Evolutionary conservation across 2,113 vertebrate species (phyloP), one percentile per base, ranked within the genome.

Genomic region (Alouatta palliata): DNA sequence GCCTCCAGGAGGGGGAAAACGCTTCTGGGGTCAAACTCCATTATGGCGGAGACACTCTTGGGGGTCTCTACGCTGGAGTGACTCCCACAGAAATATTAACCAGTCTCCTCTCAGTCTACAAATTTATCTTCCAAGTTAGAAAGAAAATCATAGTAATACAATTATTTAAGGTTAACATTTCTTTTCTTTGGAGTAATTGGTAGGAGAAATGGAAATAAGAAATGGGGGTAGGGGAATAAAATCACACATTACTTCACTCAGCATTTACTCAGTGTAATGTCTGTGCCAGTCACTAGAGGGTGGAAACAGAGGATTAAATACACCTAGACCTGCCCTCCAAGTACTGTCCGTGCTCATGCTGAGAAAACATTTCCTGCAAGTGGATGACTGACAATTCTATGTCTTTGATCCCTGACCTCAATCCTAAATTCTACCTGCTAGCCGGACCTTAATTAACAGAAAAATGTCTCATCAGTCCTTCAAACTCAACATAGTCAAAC

Each of bases 101-200:
- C 52, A 84, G 21, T 52, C 45, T 81, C 40, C 23, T 30, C 86
- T 17, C 5, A 47, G 1, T 19, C 76, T 81, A 17, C 35, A 90
- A 82, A 87, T 87, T 66, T 95, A 76, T 77, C 81, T 87, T 66
- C 49, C 49, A 96, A 77, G 43, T 81, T 58, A 89, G 73, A 64
- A 32, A 76, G 37, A 56, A 14, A 3, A 96, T 93, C 85, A 87
- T 49, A 90, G n/a, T 49, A 17, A 37, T 87, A 56, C 32, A 76
- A 85, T 56, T 87, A 76, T 66, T 56, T 80, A 95, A 83, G 11
- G 49, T 54, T 73, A 68, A 49, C 40, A 49, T 89, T 73, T 93
- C 2, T 61, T 75, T 83, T 94, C 52, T 97, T 91, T 79, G 6
- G 76, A 83, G 32, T n/a, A 75, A 64, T 58, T 49, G 21, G 47